Evolutionary conservation across 1,140 invertebrate genomes (phyloP), one percentile per base, ranked within the genome.

Genomic region (Cheumatopsyche charites): DNA sequence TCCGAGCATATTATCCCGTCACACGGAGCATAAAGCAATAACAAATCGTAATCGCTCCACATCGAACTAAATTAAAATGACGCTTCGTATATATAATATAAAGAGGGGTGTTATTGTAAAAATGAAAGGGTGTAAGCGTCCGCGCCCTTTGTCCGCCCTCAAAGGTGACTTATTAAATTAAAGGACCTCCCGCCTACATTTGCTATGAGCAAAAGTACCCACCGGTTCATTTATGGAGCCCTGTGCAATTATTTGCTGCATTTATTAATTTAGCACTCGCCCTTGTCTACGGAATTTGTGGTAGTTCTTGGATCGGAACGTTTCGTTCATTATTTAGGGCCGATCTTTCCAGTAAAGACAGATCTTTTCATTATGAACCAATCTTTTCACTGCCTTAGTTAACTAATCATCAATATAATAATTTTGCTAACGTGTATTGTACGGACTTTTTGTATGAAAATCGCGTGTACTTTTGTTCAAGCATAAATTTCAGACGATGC

Each of bases 131-230:
- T 66, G 63, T 43, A 3, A 21, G 58, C 58, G 58, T 21, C 58
- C 23, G 58, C 58, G 17, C 62, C 62, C 36, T 63, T 63, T 63
- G 63, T 42, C 15, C n/a, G 13, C 23, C 63, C n/a, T 66, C 63
- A 66, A 66, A 66, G 63, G 63, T 66, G 29, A 41, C 19, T 66
- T 47, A 66, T 66, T 66, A 66, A 42, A 66, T 66, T 66, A 66
- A 13, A 58, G 7, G 55, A 63, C 43, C 63, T 9, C 63, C 43
- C 63, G 43, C 42, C 41, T 47, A 47, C 43, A 42, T 66, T 45
- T 42, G 25, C 5, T 43, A 43, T 19, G 6, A n/a, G n/a, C n/a
- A n/a, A n/a, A n/a, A n/a, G n/a, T n/a, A n/a, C n/a, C n/a, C n/a
- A 62, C 29, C 11, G 29, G 29, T 21, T 41, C 42, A 42, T 63